These are phyloP conservation scores for Isichthys henryi DNA, from an alignment of 2,113 vertebrate genomes.

Conservation along the genomic window DNA sequence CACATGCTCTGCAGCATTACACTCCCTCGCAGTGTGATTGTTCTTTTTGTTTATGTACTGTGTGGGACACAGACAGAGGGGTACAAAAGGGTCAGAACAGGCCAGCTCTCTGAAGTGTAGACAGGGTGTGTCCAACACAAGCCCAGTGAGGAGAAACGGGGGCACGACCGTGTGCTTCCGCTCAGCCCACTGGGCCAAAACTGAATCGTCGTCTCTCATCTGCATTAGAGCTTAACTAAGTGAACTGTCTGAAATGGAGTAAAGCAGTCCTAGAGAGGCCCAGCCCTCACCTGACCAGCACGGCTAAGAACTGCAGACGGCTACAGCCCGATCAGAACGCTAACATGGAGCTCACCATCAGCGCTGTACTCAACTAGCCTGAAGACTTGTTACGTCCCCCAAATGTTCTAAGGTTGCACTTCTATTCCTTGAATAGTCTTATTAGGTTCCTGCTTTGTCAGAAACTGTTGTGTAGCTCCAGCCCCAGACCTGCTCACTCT, in stretches of 20 bases:
- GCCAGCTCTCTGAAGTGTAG: background rate
- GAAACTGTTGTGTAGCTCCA: background rate
- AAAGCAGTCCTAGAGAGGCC: background rate
- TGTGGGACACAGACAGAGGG: background rate
- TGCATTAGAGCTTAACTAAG: conserved; percentile 24
- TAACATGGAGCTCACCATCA: background rate
- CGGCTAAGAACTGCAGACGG: background rate
- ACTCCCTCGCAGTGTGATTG: background rate
- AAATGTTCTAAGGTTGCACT: background rate
- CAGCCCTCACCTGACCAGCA: background rate
- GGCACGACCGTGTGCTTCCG: background rate
- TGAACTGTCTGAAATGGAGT: background rate
- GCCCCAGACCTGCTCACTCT: background rate
- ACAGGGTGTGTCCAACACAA: background rate
- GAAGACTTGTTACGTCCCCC: background rate
- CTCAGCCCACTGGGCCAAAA: conserved; percentile 10
- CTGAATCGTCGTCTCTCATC: background rate
- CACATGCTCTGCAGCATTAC: background rate
- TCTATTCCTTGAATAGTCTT: background rate
- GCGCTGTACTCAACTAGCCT: background rate
- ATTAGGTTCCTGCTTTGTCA: background rate
- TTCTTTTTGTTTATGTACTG: background rate
- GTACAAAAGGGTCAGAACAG: background rate
- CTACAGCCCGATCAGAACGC: background rate
- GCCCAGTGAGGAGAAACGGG: background rate